Percentiles rank a stretch among this genome's conserved stretches.
phyloP scores from a whole-genome alignment of 1,140 invertebrate genomes.

The Drosophila eugracilis region DNA sequence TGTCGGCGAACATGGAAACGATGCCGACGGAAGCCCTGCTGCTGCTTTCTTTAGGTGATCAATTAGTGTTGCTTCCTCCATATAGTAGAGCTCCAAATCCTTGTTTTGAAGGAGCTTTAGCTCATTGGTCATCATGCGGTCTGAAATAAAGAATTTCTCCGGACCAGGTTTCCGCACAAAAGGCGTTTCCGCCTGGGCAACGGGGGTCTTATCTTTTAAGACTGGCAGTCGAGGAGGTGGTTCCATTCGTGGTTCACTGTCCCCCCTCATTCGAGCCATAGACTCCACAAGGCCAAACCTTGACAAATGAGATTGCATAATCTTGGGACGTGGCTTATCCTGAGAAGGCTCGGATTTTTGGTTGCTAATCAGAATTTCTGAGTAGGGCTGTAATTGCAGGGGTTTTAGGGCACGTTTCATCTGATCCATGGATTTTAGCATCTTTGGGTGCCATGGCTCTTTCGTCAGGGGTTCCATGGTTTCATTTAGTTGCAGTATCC shows the following conservation, averaged over 20 bases:
- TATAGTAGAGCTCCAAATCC: constrained; percentile 8
- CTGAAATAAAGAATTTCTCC: constrained; percentile 53
- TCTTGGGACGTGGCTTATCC: background rate
- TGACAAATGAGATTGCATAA: background rate
- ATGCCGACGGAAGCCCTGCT: constrained; percentile 86
- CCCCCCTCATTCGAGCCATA: constrained; percentile 27
- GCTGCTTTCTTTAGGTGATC: constrained; percentile 53
- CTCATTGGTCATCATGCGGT: constrained; percentile 42
- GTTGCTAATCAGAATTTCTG: background rate
- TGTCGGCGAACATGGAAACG: constrained; percentile 62
- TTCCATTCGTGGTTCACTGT: background rate
- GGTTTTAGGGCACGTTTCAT: constrained; percentile 16
- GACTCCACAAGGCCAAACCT: constrained; percentile 11
- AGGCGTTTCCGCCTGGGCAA: background rate
- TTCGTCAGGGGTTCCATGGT: background rate
- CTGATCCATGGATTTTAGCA: constrained; percentile 18
- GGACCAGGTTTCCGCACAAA: background rate
- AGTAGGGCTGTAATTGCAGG: background rate
- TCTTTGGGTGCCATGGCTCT: background rate
- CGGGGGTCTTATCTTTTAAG: background rate
- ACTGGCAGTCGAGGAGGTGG: constrained; percentile 3
- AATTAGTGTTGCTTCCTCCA: constrained; percentile 26
- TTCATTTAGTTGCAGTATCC: constrained; percentile 9
- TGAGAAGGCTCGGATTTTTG: background rate
- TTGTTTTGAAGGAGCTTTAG: constrained; percentile 14